Base-by-base conservation (phyloP, 2,113 vertebrate species). In the Propithecus coquereli region DNA sequence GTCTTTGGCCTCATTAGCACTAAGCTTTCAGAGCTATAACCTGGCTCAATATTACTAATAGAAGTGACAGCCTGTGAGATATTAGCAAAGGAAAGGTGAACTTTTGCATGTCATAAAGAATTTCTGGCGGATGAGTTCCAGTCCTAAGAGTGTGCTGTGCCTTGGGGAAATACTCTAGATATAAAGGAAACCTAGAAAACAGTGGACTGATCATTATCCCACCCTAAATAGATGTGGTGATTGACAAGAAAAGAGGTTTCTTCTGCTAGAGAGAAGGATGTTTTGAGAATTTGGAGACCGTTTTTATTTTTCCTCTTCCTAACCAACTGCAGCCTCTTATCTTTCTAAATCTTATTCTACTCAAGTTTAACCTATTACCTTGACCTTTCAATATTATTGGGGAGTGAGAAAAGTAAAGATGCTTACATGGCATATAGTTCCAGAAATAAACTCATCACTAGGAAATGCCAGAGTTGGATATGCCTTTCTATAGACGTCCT, bases 101-200 rank as follows among this genome's bases (percentile, higher is more conserved):
- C 34, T 84, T 94, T 65, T 82, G 47, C 74, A 80, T 94, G 57
- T 89, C 47, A 73, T 95, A 93, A 95, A 94, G 96, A 94, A 84
- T 95, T 66, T 87, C 54, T 95, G 34, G 57, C 43, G 79, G 54
- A 88, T 91, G 50, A 77, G 52, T 83, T 95, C 87, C 8, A 66
- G 45, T 87, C 70, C 2, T 81, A 45, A 52, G n/a, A 61, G 30
- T 81, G 34, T 82, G 47, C 25, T 34, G 1, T 52, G 22, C 14
- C 14, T 34, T 91, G 59, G 82, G 82, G n/a, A 89, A 70, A 70
- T 50, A 50, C 16, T 47, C 52, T 52, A 57, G 34, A 12, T 34
- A 40, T 70, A 76, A 92, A 65, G n/a, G 30, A 30, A 18, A 85
- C 57, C 17, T 54, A 43, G 70, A 74, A 81, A 85, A 57, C 59